These are phyloP conservation scores for Neotoxoptera formosana DNA, from an alignment of 1,140 invertebrate genomes.

Conservation along the genomic window DNA sequence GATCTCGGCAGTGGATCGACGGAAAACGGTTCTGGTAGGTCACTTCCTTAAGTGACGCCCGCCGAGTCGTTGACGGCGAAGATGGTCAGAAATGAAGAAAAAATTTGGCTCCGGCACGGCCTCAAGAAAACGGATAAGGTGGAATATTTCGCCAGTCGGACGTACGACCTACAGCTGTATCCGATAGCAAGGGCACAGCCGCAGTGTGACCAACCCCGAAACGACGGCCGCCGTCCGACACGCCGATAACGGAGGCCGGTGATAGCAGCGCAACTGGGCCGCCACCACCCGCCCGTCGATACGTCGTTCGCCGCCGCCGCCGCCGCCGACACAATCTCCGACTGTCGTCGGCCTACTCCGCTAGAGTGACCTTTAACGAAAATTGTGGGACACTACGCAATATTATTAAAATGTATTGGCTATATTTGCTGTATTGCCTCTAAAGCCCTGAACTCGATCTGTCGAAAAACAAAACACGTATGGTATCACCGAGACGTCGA, in stretches of 20 bases:
- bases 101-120: neutral
- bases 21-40: neutral
- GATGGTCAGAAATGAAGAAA: neutral
- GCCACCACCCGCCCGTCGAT: neutral
- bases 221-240: neutral
- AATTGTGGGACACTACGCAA: neutral
- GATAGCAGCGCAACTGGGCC: neutral
- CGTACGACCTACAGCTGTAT: slow-evolving; percentile 38
- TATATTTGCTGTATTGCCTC: too few species aligned
- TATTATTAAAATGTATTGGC: neutral
- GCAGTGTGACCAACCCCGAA: slow-evolving; percentile 13
- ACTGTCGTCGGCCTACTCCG: neutral
- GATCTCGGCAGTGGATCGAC: neutral
- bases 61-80: neutral
- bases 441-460: too few species aligned
- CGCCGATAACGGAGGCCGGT: neutral
- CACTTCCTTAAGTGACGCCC: neutral
- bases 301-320: neutral
- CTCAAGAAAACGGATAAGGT: slow-evolving; percentile 8
- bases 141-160: neutral
- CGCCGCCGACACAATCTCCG: neutral
- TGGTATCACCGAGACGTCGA: neutral
- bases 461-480: neutral
- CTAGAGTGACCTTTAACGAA: neutral
- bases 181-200: slow-evolving; percentile 41